Conservation (phyloP, 2,888 invertebrate genomes). For the Reticulitermes lucifugus region DNA sequence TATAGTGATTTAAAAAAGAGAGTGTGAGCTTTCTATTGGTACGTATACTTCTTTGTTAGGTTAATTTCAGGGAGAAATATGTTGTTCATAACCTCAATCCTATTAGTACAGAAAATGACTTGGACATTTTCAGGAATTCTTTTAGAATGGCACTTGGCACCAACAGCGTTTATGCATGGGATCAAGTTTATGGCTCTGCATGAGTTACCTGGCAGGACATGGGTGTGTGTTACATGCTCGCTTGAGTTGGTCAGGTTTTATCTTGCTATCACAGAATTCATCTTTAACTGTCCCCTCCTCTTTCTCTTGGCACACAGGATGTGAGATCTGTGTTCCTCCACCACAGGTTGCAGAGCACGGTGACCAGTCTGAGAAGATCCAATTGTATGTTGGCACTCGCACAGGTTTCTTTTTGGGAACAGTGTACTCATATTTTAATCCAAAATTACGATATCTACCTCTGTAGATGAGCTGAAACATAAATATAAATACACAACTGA, state of each 20-base stretch:
- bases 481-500: too few relatives aligned
- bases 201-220: slow-evolving; percentile 69
- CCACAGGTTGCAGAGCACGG: slow-evolving; percentile 66
- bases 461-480: slow-evolving; percentile 75
- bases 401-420: slow-evolving; percentile 65
- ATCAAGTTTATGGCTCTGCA: too few relatives aligned
- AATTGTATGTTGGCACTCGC: slow-evolving; percentile 61
- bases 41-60: too few relatives aligned
- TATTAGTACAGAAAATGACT: too few relatives aligned
- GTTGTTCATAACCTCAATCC: too few relatives aligned
- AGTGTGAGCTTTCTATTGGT: too few relatives aligned
- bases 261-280: slow-evolving; percentile 66
- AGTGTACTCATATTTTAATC: slow-evolving; percentile 67
- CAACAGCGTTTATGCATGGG: too few relatives aligned
- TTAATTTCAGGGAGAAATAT: too few relatives aligned
- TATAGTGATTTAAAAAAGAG: background rate
- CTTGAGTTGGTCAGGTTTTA: slow-evolving; percentile 71
- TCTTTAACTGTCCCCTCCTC: slow-evolving; percentile 71
- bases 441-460: slow-evolving; percentile 67
- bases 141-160: too few relatives aligned
- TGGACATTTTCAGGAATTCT: too few relatives aligned
- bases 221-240: slow-evolving; percentile 75
- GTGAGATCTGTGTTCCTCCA: slow-evolving; percentile 62
- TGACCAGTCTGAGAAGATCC: slow-evolving; percentile 66
- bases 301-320: slow-evolving; percentile 63